phyloP scores from a whole-genome alignment of 2,888 invertebrate species.

The Hydropsyche betteni region DNA sequence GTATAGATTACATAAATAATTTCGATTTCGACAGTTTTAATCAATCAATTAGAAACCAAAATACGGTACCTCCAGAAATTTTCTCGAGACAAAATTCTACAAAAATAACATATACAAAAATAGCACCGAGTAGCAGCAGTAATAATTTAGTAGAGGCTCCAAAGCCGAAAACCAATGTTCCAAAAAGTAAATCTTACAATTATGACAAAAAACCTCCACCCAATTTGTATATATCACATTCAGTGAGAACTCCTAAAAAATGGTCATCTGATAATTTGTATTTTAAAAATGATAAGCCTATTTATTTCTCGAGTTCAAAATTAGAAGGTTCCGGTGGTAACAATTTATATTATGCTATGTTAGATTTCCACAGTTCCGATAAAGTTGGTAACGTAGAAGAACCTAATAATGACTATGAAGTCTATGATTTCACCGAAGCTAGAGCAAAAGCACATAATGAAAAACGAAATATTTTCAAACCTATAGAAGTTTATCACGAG shows the following conservation, averaged over 20 bases:
- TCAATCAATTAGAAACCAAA: too few relatives aligned
- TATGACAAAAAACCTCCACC: background rate
- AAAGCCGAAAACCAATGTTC: background rate
- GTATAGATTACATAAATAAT: too few relatives aligned
- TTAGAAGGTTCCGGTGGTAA: slow-evolving; percentile 29
- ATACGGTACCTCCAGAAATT: too few relatives aligned
- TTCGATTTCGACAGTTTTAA: too few relatives aligned
- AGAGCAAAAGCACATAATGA: slow-evolving; percentile 14
- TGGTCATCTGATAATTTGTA: slow-evolving; percentile 40
- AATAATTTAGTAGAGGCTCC: background rate
- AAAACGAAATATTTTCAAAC: slow-evolving; percentile 38
- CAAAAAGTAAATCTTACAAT: slow-evolving; percentile 26
- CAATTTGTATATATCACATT: slow-evolving; percentile 40
- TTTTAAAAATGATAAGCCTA: slow-evolving; percentile 43
- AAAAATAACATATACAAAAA: slow-evolving; percentile 2
- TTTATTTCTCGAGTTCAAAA: slow-evolving; percentile 33
- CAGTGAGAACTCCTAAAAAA: slow-evolving; percentile 45
- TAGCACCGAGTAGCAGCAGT: background rate
- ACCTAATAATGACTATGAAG: slow-evolving; percentile 41
- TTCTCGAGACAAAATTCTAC: background rate
- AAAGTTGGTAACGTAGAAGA: too few relatives aligned
- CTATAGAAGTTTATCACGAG: slow-evolving; percentile 44
- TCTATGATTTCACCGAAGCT: slow-evolving; percentile 39
- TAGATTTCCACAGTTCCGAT: slow-evolving; percentile 42
- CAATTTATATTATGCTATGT: slow-evolving; percentile 47